phyloP scores from a whole-genome alignment of 2,797 vertebrate species.

The Masticophis lateralis region DNA sequence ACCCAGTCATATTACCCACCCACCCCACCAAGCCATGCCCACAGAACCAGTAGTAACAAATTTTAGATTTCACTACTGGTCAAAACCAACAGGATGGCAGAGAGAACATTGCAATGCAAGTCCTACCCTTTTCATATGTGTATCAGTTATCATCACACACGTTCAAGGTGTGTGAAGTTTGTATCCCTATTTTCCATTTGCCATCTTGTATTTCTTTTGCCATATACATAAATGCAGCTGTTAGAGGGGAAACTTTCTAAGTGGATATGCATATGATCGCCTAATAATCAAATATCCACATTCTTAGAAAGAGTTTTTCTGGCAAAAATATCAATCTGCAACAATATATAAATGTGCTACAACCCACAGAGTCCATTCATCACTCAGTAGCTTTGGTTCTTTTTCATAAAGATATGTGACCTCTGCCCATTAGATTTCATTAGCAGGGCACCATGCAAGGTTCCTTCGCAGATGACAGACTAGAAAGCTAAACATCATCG shows the following conservation, averaged over 20 bases:
- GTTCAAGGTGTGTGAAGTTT: not conserved
- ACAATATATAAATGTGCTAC: conserved; percentile 74
- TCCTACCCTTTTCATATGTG: not conserved
- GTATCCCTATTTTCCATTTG: not conserved
- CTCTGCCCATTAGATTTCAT: conserved; percentile 84
- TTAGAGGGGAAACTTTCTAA: not conserved
- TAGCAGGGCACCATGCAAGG: conserved; percentile 81
- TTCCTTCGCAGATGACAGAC: conserved; percentile 77
- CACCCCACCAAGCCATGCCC: too few species aligned
- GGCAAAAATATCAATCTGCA: conserved; percentile 56
- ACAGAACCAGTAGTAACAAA: too few species aligned
- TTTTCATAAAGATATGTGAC: conserved; percentile 83
- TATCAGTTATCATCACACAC: not conserved
- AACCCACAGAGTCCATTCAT: conserved; percentile 75
- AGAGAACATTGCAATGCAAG: not conserved
- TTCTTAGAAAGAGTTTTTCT: conserved; percentile 44
- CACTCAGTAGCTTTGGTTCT: conserved; percentile 76
- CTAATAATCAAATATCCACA: conserved; percentile 46
- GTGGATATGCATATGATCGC: not conserved
- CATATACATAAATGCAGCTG: not conserved
- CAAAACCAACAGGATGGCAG: not conserved
- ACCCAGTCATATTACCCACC: too few species aligned
- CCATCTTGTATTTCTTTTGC: not conserved
- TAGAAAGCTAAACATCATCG: conserved; percentile 79
- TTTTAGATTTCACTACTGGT: not conserved